Evolutionary conservation across 30 jellyfish, hydroid and myxozoan genomes (phyloP).

Genomic region (Aurelia coerulea): DNA sequence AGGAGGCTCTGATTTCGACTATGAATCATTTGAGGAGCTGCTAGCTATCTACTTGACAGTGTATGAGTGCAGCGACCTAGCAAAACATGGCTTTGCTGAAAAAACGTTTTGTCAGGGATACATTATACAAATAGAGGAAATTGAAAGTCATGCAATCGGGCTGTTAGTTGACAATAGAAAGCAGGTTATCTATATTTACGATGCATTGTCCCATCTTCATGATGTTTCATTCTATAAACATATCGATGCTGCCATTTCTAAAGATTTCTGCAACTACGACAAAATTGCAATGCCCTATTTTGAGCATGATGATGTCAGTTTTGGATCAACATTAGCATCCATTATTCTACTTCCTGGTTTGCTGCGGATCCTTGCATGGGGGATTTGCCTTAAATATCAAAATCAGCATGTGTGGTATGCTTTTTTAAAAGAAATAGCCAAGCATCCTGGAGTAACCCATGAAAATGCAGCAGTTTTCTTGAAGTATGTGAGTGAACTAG

Average conservation of each 20-base stretch:
- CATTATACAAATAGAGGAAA: background rate
- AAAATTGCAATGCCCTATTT: background rate
- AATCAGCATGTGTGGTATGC: background rate
- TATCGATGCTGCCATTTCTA: background rate
- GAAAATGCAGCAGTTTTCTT: background rate
- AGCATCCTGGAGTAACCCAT: background rate
- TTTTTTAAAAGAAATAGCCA: background rate
- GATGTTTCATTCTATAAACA: background rate
- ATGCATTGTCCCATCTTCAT: background rate
- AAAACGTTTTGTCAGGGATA: background rate
- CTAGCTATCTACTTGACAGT: no score
- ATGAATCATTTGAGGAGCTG: no score
- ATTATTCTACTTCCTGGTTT: background rate
- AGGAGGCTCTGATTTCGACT: no score
- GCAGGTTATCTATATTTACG: background rate
- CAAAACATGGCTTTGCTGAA: no score
- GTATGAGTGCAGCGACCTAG: no score
- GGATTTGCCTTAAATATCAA: background rate
- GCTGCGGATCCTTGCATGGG: background rate
- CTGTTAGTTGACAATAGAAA: background rate
- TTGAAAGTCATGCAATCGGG: background rate
- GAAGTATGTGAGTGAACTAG: background rate
- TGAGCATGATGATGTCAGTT: background rate
- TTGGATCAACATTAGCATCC: background rate
- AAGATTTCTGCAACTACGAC: background rate